Evolutionary conservation across 2,888 invertebrate species (phyloP), one percentile per base, ranked within the genome.

Genomic region (Rugalucina vietnamica): DNA sequence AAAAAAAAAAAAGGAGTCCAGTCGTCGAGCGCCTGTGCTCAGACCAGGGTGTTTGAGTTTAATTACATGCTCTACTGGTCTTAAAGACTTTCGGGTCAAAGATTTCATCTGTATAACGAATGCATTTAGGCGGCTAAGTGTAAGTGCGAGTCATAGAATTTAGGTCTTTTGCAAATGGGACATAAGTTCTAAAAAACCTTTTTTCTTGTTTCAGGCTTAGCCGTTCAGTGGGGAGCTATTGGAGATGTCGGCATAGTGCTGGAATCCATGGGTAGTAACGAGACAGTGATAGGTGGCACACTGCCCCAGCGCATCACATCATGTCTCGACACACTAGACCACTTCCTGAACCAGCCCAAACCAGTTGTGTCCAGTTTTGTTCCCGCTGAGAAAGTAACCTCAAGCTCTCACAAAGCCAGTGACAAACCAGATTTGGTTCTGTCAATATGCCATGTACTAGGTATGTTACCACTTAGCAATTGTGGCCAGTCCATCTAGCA

Each of bases 181-280:
- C 69, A 69, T 27, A 12, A 70, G 18, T 12, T 14, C 12, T 49
- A 14, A 49, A 14, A 49, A 49, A 18, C 49, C 49, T 24, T 57
- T 10, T 27, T 8, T 21, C 4, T 71, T 18, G 3, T 39, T 80
- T 5, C 84, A 95, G 95, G 94, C 0, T 95, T 97, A 74, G 98
- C 99, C 60, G 98, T 99, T 91, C 99, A 99, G 95, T 99, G 99
- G 99, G 99, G 99, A 90, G 99, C 99, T 84, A 98, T 99, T 93
- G 99, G 99, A 81, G 99, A 99, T 95, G 99, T 99, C 60, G 99
- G 99, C 76, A 96, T 99, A 80, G 96, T 99, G 84, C 95, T 98
- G 93, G 98, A 98, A 92, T 97, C 97, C 71, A 97, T 98, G 96
- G 96, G 98, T 71, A 97, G 92, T 78, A 98, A 98, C 95, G 98